phyloP scores from a whole-genome alignment of 2,888 invertebrate species.

The Idaea biselata region DNA sequence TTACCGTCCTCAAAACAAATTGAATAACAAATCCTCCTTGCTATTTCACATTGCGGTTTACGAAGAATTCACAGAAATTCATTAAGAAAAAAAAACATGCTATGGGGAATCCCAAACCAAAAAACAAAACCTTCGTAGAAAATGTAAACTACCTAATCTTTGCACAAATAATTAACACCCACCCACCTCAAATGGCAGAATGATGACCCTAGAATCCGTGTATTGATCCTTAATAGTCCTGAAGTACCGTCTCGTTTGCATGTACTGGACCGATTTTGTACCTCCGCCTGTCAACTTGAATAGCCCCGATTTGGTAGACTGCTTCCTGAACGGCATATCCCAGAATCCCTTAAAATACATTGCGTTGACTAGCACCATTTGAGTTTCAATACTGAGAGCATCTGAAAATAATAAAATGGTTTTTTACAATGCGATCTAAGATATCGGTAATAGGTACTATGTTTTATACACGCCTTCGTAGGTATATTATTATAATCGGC shows the following conservation, averaged over 20 bases:
- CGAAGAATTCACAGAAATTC: too few relatives aligned
- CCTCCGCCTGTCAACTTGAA: constrained; percentile 76
- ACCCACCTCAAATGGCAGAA: constrained; percentile 83
- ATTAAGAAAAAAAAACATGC: background rate
- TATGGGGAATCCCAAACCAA: background rate
- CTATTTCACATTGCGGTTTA: background rate
- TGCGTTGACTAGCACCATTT: constrained; percentile 84
- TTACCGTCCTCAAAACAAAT: background rate
- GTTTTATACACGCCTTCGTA: too few relatives aligned
- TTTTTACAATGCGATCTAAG: constrained; percentile 3
- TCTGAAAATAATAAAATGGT: constrained; percentile 51
- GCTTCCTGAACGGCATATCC: constrained; percentile 82
- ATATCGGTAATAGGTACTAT: too few relatives aligned
- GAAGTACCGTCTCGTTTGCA: constrained; percentile 80
- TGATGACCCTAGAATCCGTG: constrained; percentile 80
- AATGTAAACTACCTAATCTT: background rate
- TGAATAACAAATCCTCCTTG: background rate
- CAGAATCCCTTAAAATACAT: constrained; percentile 88
- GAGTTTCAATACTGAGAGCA: constrained; percentile 71
- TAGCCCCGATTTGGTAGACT: constrained; percentile 69
- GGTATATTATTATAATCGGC: too few relatives aligned
- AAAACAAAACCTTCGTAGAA: background rate
- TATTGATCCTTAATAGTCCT: constrained; percentile 74
- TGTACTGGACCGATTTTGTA: constrained; percentile 77
- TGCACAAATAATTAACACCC: constrained; percentile 2